A percentile compares a stretch with the other conserved stretches of the same genome.
These are phyloP conservation scores for Philereme vetulata DNA, from an alignment of 2,888 invertebrate species.

Conservation along the genomic window DNA sequence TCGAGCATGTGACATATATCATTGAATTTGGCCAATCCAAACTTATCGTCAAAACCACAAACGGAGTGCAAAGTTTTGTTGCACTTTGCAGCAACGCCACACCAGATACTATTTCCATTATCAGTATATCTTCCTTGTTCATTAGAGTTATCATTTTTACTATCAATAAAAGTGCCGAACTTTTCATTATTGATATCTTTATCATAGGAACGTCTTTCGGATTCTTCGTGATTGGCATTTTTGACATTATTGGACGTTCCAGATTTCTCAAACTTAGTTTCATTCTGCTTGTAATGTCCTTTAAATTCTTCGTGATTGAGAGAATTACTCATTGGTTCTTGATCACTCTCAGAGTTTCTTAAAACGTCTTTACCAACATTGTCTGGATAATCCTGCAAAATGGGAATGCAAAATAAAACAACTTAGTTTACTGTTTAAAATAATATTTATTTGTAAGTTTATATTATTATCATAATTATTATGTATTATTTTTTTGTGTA, in stretches of 20 bases:
- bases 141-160: background rate
- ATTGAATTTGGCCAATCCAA: conserved; percentile 64
- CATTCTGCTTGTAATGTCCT: background rate
- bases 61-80: conserved; percentile 45
- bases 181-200: no score
- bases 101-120: conserved; percentile 47
- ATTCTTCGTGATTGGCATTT: background rate
- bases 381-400: background rate
- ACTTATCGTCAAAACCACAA: conserved; percentile 65
- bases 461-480: no score
- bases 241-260: background rate
- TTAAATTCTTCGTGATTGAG: background rate
- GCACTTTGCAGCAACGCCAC: conserved; percentile 48
- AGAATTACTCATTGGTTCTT: background rate
- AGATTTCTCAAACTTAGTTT: no score
- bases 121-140: background rate
- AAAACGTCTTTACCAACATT: background rate
- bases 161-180: no score
- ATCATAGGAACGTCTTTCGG: background rate
- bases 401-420: background rate
- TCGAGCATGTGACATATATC: conserved; percentile 67
- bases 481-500: background rate
- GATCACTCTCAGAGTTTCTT: background rate
- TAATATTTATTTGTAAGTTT: background rate
- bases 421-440: background rate